Evolutionary conservation across 2,888 invertebrate genomes (phyloP), one percentile per base, ranked within the genome.

Genomic region (Thymelicus sylvestris): DNA sequence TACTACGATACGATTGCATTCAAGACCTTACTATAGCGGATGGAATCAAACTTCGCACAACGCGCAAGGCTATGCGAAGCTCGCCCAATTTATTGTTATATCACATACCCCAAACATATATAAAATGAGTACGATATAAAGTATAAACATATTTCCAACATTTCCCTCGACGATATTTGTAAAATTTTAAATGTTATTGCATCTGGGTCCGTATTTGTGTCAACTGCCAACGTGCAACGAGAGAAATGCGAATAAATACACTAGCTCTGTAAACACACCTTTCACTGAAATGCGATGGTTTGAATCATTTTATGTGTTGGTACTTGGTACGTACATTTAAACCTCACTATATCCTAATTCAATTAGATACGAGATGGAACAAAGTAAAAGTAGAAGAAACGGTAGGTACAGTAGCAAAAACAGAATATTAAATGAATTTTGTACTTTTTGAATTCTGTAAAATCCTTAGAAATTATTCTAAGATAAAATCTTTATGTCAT

Each of bases 121-220:
- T 41, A 3, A 47, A 66, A 48, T 67, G 19, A 59, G 59, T n/a
- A n/a, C n/a, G n/a, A n/a, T 50, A 59, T 50, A 39, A n/a, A 38
- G 24, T n/a, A 59, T 69, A 50, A 31, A 39, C 64, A 69, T 48
- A 64, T 39, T 39, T 47, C 15, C 48, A 15, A 41, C 69, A 69
- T 69, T 69, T 69, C 59, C 48, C 39, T 39, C 39, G 59, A 47
- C 47, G 47, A 69, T 48, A 68, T 69, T 69, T 41, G 69, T 59
- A 64, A 69, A 69, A 59, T 64, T 69, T 69, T 69, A 64, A 69
- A 69, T 64, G 63, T 57, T 64, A 69, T 63, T 69, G 64, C 64
- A 52, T 48, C 57, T 48, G 57, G 59, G 64, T 59, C 57, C 62
- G 64, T 64, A 57, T 69, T 64, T 39, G 69, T 69, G 69, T 69